phyloP scores from a whole-genome alignment of 2,888 invertebrate genomes.

The Fissipunctia ypsillon region DNA sequence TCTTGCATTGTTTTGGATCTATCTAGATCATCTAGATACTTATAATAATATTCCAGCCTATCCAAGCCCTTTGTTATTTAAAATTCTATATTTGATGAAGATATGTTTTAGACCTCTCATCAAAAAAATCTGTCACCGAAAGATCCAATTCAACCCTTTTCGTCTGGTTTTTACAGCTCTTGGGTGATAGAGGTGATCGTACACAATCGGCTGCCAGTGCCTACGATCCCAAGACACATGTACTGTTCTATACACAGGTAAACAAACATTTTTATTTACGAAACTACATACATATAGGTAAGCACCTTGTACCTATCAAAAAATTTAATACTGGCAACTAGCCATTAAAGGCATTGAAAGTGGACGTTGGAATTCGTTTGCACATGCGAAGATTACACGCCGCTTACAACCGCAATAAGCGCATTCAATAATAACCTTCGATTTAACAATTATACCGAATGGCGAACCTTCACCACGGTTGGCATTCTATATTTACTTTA shows the following conservation, averaged over 20 bases:
- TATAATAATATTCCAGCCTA: background rate
- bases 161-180: slow-evolving; percentile 78
- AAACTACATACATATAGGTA: background rate
- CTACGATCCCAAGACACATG: slow-evolving; percentile 92
- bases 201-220: slow-evolving; percentile 94
- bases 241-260: slow-evolving; percentile 94
- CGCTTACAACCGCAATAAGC: slow-evolving; percentile 21
- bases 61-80: background rate
- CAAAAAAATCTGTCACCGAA: background rate
- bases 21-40: background rate
- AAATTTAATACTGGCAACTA: no score
- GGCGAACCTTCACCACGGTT: slow-evolving; percentile 56
- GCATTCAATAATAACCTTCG: slow-evolving; percentile 59
- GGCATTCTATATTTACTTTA: slow-evolving; percentile 56
- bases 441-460: slow-evolving; percentile 56
- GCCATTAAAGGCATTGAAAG: background rate
- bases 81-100: background rate
- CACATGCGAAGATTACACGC: slow-evolving; percentile 16
- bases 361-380: background rate
- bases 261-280: background rate
- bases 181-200: slow-evolving; percentile 93
- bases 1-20: slow-evolving; percentile 13
- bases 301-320: background rate
- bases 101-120: background rate
- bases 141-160: background rate